Conservation (phyloP, 1,140 invertebrate species). For the fruit fly (Drosophila melanogaster) region Release_6_plus_ISO1_MT NC_004354.4:6051001-6051500, state of each 20-base stretch:
- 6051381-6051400: too few relatives aligned
- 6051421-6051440: too few relatives aligned
- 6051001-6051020: constrained; percentile 21
- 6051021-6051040: constrained; percentile 8
- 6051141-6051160: constrained; percentile 7
- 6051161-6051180: constrained; percentile 33
- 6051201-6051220: constrained; percentile 34
- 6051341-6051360: constrained; percentile 19
- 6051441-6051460: too few relatives aligned
- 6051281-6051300: constrained; percentile 35
- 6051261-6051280: constrained; percentile 34
- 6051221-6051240: constrained; percentile 51
- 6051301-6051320: constrained; percentile 75
- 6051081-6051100: constrained; percentile 72
- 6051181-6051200: constrained; percentile 62
- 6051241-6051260: constrained; percentile 55
- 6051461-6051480: too few relatives aligned
- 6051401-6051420: too few relatives aligned
- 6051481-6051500: too few relatives aligned
- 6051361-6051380: constrained; percentile 6
- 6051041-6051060: constrained; percentile 27
- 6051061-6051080: constrained; percentile 64
- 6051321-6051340: constrained; percentile 41
- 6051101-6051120: constrained; percentile 73
- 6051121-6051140: constrained; percentile 13